Conservation (phyloP, 2,113 vertebrate species). For the Capreolus pygargus region DNA sequence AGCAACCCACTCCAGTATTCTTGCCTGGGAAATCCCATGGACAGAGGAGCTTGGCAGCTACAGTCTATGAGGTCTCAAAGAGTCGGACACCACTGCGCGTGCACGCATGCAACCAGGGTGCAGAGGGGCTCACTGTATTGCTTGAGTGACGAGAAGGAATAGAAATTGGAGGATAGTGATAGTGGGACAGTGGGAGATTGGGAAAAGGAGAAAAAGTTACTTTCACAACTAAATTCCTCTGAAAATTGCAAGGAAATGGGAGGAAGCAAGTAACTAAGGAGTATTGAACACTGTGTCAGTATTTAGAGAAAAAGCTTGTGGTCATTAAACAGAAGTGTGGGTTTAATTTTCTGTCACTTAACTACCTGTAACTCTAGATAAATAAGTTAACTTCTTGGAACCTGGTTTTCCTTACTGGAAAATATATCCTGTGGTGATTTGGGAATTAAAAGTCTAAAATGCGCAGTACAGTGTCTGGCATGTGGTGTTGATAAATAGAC, state of each 20-base stretch:
- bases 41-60: neutral
- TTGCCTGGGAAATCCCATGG: neutral
- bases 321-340: neutral
- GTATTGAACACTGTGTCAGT: neutral
- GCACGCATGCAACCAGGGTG: neutral
- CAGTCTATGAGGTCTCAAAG: neutral
- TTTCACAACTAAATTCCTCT: neutral
- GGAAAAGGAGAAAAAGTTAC: neutral
- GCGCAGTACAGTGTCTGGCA: neutral
- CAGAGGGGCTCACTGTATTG: neutral
- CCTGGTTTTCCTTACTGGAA: neutral
- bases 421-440: neutral
- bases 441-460: conserved; percentile 27
- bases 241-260: neutral
- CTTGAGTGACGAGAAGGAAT: neutral
- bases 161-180: neutral
- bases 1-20: neutral
- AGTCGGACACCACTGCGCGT: neutral
- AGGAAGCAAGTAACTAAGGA: neutral
- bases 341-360: conserved; percentile 8
- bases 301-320: neutral
- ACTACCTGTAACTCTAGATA: neutral
- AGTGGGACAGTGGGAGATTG: neutral
- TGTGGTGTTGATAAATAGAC: neutral
- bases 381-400: neutral